These are phyloP conservation scores for Aphrocallistes beatrix DNA, from an alignment of 37 sponge, comb jelly and placozoan species.

Conservation along the genomic window DNA sequence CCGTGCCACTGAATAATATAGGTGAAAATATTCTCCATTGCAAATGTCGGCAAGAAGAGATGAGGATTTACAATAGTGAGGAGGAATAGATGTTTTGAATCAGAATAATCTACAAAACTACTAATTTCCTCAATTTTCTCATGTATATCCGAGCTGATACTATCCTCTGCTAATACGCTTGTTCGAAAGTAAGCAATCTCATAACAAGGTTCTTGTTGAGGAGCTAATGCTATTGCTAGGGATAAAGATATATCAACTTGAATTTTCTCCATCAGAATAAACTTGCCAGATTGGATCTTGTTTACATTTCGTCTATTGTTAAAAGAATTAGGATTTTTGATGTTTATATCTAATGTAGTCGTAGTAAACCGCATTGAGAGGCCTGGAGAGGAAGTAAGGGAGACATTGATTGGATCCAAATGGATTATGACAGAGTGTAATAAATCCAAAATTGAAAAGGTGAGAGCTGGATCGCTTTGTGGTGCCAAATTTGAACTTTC, in stretches of 20 bases:
- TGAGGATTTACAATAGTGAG: not conserved
- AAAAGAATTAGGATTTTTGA: not conserved
- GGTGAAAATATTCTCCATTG: conserved; percentile 18
- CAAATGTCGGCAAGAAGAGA: not conserved
- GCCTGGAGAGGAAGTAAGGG: not conserved
- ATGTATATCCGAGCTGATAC: conserved; percentile 6
- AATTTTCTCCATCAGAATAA: not conserved
- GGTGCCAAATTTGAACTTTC: not conserved
- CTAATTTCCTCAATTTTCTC: not conserved
- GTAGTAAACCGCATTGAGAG: not conserved
- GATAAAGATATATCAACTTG: not conserved
- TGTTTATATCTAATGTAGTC: not conserved
- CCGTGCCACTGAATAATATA: conserved; percentile 1
- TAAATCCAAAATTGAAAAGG: not conserved
- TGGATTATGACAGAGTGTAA: not conserved
- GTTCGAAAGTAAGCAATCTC: not conserved
- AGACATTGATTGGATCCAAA: not conserved
- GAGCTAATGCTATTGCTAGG: not conserved
- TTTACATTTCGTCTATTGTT: not conserved
- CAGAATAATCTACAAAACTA: not conserved
- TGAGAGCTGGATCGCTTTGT: not conserved
- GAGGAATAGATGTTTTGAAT: conserved; percentile 11
- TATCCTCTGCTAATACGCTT: not conserved
- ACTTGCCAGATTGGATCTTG: conserved; percentile 3
- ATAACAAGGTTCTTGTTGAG: not conserved